Evolutionary conservation across 1,140 invertebrate species (phyloP), one percentile per base, ranked within the genome.

Genomic region (Zaprionus camerounensis): DNA sequence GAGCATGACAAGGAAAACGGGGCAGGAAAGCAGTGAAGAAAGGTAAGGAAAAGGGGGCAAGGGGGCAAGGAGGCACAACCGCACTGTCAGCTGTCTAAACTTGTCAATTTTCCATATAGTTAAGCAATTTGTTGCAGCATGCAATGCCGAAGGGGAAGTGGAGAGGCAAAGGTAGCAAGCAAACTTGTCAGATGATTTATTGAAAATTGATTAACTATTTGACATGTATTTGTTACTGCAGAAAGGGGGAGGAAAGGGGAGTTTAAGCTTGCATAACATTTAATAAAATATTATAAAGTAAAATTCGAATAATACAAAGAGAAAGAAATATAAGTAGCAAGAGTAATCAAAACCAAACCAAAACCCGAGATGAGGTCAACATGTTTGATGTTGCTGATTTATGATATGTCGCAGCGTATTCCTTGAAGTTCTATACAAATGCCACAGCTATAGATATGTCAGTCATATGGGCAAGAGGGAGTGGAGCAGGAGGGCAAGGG

Each of bases 71-170:
- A 61, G 62, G 38, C 46, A 49, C 46, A 86, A 84, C 84, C 85
- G 78, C 84, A 84, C 68, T 88, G 85, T 84, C 85, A 88, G 75
- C 63, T 76, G 78, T 85, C 85, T 85, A 80, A 90, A 80, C 85
- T 85, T 82, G 85, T 88, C 85, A 90, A 88, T 88, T 88, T 88
- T 88, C 85, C 85, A 88, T 88, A 85, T 77, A 90, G 85, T 88
- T 90, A 88, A 88, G 81, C 85, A 88, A 90, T 90, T 88, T 88
- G 59, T 68, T 17, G 28, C 71, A 71, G 67, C 80, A 83, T 34
- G 31, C 9, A 3, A 9, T 34, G 31, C 9, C 31, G 9, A 11
- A 34, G 31, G 9, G 44, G 28, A 53, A 56, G 71, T 63, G 15
- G 17, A 31, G 22, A 31, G 41, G 15, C 34, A 53, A 56, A 20